A percentile compares a stretch with the other conserved stretches of the same genome.
Conservation (phyloP, 2,113 vertebrate genomes). For the Poicephalus meyeri region DNA sequence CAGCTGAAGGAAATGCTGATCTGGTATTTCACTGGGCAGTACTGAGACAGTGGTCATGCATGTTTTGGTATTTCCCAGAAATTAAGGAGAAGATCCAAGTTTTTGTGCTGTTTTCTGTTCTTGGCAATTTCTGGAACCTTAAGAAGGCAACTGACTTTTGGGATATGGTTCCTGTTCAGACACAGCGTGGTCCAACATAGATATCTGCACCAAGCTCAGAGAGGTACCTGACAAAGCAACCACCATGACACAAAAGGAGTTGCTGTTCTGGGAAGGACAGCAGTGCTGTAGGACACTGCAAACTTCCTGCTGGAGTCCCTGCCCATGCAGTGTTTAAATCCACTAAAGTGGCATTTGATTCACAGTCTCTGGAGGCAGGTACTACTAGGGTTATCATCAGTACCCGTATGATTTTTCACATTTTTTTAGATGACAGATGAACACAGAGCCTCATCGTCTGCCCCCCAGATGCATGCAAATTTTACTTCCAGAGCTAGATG, state of each 20-base stretch:
- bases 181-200: background rate
- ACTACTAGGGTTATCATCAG: background rate
- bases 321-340: background rate
- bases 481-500: background rate
- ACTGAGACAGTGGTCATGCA: background rate
- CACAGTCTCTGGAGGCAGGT: background rate
- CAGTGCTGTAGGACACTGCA: background rate
- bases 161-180: background rate
- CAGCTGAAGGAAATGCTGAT: background rate
- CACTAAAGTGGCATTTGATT: background rate
- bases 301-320: background rate
- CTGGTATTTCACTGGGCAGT: background rate
- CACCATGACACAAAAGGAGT: background rate
- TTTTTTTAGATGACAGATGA: background rate
- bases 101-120: background rate
- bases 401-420: background rate
- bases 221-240: background rate
- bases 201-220: background rate
- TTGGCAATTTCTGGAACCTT: background rate
- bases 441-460: background rate
- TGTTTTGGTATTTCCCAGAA: background rate
- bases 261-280: background rate
- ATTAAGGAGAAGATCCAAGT: background rate
- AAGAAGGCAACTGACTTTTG: background rate
- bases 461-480: background rate